phyloP scores from a whole-genome alignment of 23 tunicate genomes.

The Diplosoma virens region DNA sequence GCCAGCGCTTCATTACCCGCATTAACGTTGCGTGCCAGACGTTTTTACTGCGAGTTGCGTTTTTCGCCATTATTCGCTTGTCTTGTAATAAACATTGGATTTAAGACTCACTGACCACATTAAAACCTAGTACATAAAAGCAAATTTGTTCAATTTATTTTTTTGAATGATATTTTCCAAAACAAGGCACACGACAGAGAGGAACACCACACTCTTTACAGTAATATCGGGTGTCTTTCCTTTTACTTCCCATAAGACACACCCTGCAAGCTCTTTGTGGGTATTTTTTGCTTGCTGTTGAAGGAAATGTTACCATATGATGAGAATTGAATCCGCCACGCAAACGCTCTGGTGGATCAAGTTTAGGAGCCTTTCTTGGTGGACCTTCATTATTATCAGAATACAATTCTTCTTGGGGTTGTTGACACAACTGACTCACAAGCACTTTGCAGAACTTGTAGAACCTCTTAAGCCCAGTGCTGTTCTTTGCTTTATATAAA shows the following conservation, averaged over 20 bases:
- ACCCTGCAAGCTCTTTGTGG: constrained; percentile 19
- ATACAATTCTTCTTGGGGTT: constrained; percentile 6
- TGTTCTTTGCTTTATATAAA: constrained; percentile 8
- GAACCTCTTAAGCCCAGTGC: not conserved
- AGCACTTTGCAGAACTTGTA: not conserved
- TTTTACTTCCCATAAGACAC: not conserved
- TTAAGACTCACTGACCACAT: not conserved
- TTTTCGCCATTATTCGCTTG: too few species aligned
- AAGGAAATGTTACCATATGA: not conserved
- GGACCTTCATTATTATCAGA: constrained; percentile 12
- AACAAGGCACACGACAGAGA: constrained; percentile 6
- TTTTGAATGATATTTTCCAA: constrained; percentile 1
- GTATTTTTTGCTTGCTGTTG: constrained; percentile 6
- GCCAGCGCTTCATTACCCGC: too few species aligned
- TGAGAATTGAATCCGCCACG: constrained; percentile 20
- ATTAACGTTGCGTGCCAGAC: too few species aligned
- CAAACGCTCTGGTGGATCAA: not conserved
- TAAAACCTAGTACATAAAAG: not conserved
- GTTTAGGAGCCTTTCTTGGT: constrained; percentile 13
- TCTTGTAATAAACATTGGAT: not conserved
- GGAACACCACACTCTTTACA: constrained; percentile 17
- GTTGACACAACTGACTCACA: constrained; percentile 12
- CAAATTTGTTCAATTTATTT: not conserved
- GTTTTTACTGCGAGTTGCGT: too few species aligned
- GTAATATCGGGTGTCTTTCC: constrained; percentile 14